Conservation (phyloP, 2,113 vertebrate genomes). For the Chlorodrepanis virens region DNA sequence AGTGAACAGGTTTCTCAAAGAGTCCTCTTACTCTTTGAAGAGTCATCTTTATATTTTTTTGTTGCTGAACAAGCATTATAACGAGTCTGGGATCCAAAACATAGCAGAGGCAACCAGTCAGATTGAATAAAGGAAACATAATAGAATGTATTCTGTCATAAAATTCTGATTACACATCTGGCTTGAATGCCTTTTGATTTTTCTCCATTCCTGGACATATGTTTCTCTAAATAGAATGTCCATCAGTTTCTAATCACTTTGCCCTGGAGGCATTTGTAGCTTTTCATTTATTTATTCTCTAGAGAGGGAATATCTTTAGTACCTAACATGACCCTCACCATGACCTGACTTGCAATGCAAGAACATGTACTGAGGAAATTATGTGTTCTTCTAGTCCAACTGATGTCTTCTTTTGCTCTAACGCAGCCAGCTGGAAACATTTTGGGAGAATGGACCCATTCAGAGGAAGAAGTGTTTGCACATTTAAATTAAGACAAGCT, state of each 20-base stretch:
- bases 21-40: not conserved
- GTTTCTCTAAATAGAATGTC: slow-evolving; percentile 39
- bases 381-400: not conserved
- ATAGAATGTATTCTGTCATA: not conserved
- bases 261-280: slow-evolving; percentile 7
- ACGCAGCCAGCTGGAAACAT: slow-evolving; percentile 48
- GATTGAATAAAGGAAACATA: slow-evolving; percentile 3
- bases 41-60: not conserved
- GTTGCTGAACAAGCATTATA: slow-evolving; percentile 5
- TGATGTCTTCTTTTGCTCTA: slow-evolving; percentile 41
- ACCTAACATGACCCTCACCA: slow-evolving; percentile 34
- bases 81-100: not conserved
- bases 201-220: not conserved
- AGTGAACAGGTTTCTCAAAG: not conserved
- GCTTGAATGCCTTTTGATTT: slow-evolving; percentile 35
- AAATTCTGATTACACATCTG: slow-evolving; percentile 45
- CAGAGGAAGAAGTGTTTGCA: slow-evolving; percentile 45
- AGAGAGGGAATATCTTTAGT: slow-evolving; percentile 40
- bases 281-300: slow-evolving; percentile 50
- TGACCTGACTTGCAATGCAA: slow-evolving; percentile 44
- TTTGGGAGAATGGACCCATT: slow-evolving; percentile 39
- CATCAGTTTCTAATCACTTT: slow-evolving; percentile 42
- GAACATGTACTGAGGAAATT: slow-evolving; percentile 12
- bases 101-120: not conserved
- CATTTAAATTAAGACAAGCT: slow-evolving; percentile 55